Evolutionary conservation across 1,140 invertebrate species (phyloP).

Genomic region (Teleopsis dalmanni): DNA sequence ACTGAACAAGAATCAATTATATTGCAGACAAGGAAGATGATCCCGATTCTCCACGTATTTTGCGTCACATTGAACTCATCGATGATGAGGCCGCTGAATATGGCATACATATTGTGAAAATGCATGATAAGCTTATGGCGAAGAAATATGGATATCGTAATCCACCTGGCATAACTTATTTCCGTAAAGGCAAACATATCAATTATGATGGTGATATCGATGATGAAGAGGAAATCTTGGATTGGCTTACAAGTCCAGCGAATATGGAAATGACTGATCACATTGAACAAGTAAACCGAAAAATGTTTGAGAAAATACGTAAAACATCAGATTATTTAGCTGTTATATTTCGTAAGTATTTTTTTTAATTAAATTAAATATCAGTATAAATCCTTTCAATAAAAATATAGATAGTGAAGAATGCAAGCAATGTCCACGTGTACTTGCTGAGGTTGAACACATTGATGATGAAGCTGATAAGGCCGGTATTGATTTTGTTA

Average conservation of each 20-base stretch:
- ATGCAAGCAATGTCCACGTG: slow-evolving; percentile 86
- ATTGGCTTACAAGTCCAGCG: slow-evolving; percentile 88
- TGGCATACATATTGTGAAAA: slow-evolving; percentile 86
- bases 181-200: slow-evolving; percentile 80
- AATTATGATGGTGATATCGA: slow-evolving; percentile 90
- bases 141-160: slow-evolving; percentile 89
- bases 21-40: slow-evolving; percentile 78
- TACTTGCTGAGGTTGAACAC: slow-evolving; percentile 81
- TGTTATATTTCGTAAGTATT: slow-evolving; percentile 87
- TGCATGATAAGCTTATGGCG: slow-evolving; percentile 82
- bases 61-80: slow-evolving; percentile 81
- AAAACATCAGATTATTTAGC: slow-evolving; percentile 88
- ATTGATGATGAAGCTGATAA: slow-evolving; percentile 88
- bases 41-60: slow-evolving; percentile 62
- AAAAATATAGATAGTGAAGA: slow-evolving; percentile 74
- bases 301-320: slow-evolving; percentile 89
- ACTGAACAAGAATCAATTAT: too few species aligned
- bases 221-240: slow-evolving; percentile 87
- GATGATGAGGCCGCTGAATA: slow-evolving; percentile 87
- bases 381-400: not conserved
- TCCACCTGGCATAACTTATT: slow-evolving; percentile 84
- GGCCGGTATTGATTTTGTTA: slow-evolving; percentile 90
- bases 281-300: slow-evolving; percentile 85
- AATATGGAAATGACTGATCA: slow-evolving; percentile 92
- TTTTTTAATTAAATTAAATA: not conserved